Evolutionary conservation across 1,140 invertebrate genomes (phyloP).

Genomic region (Drosophila azteca): DNA sequence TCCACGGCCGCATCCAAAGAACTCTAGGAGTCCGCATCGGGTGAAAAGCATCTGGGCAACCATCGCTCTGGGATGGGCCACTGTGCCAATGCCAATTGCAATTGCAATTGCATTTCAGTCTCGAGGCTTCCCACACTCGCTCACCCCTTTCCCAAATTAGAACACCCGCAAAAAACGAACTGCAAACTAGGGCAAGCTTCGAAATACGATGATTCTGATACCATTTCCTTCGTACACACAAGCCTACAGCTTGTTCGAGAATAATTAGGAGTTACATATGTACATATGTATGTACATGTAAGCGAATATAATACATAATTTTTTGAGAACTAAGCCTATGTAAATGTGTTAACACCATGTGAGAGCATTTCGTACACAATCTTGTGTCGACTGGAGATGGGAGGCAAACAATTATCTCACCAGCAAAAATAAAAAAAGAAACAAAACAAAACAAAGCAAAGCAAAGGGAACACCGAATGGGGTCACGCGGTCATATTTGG

Average conservation of each 20-base stretch:
- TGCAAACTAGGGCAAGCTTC: too few species aligned
- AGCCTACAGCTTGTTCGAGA: too few species aligned
- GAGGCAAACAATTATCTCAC: slow-evolving; percentile 34
- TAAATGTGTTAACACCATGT: too few species aligned
- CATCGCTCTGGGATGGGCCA: too few species aligned
- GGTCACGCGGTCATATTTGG: slow-evolving; percentile 66
- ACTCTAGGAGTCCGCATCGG: background rate
- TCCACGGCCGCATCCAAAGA: slow-evolving; percentile 7
- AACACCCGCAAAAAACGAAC: slow-evolving; percentile 2
- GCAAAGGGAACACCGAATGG: slow-evolving; percentile 29
- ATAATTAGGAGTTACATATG: too few species aligned
- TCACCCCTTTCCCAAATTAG: slow-evolving; percentile 4
- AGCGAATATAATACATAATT: too few species aligned
- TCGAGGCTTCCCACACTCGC: slow-evolving; percentile 3
- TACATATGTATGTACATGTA: too few species aligned
- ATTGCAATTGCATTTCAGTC: slow-evolving; percentile 48
- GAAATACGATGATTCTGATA: too few species aligned
- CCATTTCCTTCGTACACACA: too few species aligned
- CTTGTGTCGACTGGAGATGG: background rate
- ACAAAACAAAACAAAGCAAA: background rate
- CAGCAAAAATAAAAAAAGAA: background rate
- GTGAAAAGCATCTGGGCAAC: background rate
- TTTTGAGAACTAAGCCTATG: too few species aligned
- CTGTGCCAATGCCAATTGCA: slow-evolving; percentile 45
- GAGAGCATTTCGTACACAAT: too few species aligned